phyloP scores from a whole-genome alignment of 2,888 invertebrate genomes.

The Trichopria drosophilae region DNA sequence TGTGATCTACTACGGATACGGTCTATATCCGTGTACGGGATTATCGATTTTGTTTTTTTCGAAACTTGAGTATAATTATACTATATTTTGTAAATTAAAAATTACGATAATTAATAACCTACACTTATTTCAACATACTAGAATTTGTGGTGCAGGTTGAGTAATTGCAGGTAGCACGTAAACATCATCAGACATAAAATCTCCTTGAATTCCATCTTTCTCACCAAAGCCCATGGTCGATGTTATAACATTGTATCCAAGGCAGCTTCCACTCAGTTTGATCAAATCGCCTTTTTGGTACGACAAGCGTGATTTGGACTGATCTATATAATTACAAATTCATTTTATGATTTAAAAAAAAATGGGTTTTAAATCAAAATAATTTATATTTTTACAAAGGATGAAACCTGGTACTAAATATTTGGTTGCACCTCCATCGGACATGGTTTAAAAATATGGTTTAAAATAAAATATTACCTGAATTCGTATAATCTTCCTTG shows the following conservation, averaged over 20 bases:
- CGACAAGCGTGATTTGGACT: slow-evolving; percentile 64
- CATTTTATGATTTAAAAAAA: neutral
- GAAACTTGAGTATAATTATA: too few relatives aligned
- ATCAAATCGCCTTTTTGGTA: slow-evolving; percentile 81
- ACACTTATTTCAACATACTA: slow-evolving; percentile 32
- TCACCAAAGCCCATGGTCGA: slow-evolving; percentile 74
- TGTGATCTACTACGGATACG: too few relatives aligned
- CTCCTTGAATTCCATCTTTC: slow-evolving; percentile 72
- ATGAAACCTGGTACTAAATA: too few relatives aligned
- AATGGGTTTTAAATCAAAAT: too few relatives aligned
- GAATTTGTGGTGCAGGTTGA: slow-evolving; percentile 65
- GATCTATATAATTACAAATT: slow-evolving; percentile 54
- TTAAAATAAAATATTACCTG: slow-evolving; percentile 47
- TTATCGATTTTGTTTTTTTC: too few relatives aligned
- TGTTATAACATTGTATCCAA: slow-evolving; percentile 75
- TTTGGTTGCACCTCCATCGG: too few relatives aligned
- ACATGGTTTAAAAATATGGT: neutral
- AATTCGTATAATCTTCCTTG: slow-evolving; percentile 64
- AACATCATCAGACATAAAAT: slow-evolving; percentile 84
- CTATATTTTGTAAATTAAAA: too few relatives aligned
- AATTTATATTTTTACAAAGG: too few relatives aligned
- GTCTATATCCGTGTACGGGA: too few relatives aligned
- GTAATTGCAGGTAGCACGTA: slow-evolving; percentile 83
- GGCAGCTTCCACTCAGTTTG: slow-evolving; percentile 72
- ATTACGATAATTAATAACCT: too few relatives aligned